phyloP scores from a whole-genome alignment of 2,113 vertebrate species.

The Poeciliopsis turrubarensis region DNA sequence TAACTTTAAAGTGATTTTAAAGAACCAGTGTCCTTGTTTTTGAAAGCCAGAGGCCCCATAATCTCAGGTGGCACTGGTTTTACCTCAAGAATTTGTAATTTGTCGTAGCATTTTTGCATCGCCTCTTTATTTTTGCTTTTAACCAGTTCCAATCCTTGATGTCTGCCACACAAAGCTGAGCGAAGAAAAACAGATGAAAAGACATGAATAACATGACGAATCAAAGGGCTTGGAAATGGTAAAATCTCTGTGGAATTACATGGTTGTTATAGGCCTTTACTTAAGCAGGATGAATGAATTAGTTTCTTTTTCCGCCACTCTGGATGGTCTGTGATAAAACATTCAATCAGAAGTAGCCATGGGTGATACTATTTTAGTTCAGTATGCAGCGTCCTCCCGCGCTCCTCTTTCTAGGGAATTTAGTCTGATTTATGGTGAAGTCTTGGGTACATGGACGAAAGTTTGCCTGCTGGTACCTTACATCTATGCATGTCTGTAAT shows the following conservation, averaged over 20 bases:
- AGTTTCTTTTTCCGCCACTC: constrained; percentile 74
- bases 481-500: constrained; percentile 53
- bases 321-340: constrained; percentile 81
- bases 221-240: constrained; percentile 71
- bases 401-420: constrained; percentile 75
- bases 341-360: constrained; percentile 79
- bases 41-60: background rate
- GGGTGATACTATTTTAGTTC: constrained; percentile 79
- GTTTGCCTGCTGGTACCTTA: constrained; percentile 60
- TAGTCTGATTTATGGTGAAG: constrained; percentile 74
- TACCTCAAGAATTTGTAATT: background rate
- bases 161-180: constrained; percentile 49
- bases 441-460: constrained; percentile 58
- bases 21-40: background rate
- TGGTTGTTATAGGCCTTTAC: constrained; percentile 76
- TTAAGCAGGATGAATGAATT: constrained; percentile 79
- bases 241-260: constrained; percentile 78
- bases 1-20: background rate
- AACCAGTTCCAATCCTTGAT: background rate
- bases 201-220: constrained; percentile 78
- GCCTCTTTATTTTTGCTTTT: background rate
- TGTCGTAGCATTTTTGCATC: background rate
- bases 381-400: constrained; percentile 65
- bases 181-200: constrained; percentile 67
- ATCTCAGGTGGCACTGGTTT: background rate